These are phyloP conservation scores for Anarhynchus alexandrinus DNA, from an alignment of 2,113 vertebrate species.

Conservation along the genomic window DNA sequence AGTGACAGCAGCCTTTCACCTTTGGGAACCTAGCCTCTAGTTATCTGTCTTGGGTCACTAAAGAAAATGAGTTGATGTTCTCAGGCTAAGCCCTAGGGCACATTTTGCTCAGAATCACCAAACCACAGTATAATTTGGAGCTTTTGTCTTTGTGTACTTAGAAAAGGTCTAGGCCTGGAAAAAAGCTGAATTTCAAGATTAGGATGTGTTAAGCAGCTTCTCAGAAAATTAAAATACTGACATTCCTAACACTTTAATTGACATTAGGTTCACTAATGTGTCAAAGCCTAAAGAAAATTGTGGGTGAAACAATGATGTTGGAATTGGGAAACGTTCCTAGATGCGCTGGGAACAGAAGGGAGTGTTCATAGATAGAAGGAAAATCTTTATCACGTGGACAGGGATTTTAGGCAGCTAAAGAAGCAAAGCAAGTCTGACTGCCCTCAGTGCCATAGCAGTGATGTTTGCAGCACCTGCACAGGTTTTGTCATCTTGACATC, in stretches of 20 bases:
- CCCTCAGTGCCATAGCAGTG: neutral
- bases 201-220: neutral
- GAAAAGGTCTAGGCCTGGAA: neutral
- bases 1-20: conserved; percentile 59
- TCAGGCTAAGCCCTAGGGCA: conserved; percentile 42
- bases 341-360: neutral
- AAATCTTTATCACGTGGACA: neutral
- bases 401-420: neutral
- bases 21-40: conserved; percentile 27
- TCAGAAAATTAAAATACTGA: conserved; percentile 5
- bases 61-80: conserved; percentile 46
- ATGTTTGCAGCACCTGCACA: neutral
- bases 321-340: neutral
- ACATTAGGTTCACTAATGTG: neutral
- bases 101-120: conserved; percentile 20
- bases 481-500: neutral
- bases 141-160: neutral
- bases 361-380: neutral
- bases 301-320: neutral
- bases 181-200: neutral
- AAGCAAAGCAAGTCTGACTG: neutral
- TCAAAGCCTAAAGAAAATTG: neutral
- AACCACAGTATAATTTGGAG: conserved; percentile 7
- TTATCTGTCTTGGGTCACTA: conserved; percentile 52
- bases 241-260: neutral